Evolutionary conservation across 2,888 invertebrate genomes (phyloP), one percentile per base, ranked within the genome.

Genomic region (Microdon myrmicae): DNA sequence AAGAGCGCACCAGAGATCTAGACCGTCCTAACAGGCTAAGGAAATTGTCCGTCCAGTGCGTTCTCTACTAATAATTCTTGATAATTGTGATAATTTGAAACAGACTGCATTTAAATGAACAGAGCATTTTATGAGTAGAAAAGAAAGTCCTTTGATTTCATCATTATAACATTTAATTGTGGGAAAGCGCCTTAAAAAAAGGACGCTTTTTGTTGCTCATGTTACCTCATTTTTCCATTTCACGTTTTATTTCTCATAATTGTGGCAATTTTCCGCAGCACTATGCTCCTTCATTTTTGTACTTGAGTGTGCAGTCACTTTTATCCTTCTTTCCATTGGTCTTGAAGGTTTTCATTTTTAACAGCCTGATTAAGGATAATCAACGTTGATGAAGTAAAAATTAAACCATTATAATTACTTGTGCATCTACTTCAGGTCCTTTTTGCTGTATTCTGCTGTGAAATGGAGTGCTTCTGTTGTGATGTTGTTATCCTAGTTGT

Each of bases 371-470:
- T 55, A 64, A 64, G 47, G 45, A 51, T 56, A 56, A 56, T 64
- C 31, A 64, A 38, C 64, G 56, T 47, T 64, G 56, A 64, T 56
- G 51, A 64, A 64, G 64, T 64, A 56, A 64, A 56, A 64, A 64
- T 64, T 53, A 64, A 56, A 51, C 56, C 37, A 64, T 37, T 64
- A 22, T 51, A 64, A 64, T 64, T 45, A 49, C 10, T 49, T 37
- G 9, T 44, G 35, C 23, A n/a, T 22, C 10, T 22, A 17, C 25
- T 32, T 37, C 14, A 48, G 13, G 45, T 17, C 5, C 4, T 29
- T 34, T 26, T 29, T 9, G 7, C 7, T 22, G 22, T 2, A 16
- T 4, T 23, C n/a, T 13, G 3, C 17, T 5, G 2, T 26, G 26
- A 28, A 12, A 39, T 16, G 3, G 17, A 39, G 13, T 7, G 16